Conservation (phyloP, 2,888 invertebrate species). For the Zonitis immaculata region DNA sequence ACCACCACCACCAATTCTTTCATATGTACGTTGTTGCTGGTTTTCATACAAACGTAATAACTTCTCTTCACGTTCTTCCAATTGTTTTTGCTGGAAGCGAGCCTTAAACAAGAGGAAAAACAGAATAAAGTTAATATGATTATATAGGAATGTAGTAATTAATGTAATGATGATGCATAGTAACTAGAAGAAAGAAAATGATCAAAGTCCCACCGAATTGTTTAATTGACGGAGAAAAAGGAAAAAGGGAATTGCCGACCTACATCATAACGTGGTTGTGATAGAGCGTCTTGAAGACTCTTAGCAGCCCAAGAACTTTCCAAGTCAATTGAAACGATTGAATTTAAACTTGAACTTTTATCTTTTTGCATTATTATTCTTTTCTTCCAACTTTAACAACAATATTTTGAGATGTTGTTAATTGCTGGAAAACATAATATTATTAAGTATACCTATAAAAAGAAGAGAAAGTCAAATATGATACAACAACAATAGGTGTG, state of each 20-base stretch:
- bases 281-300: conserved; percentile 50
- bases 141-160: too few species aligned
- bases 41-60: conserved; percentile 66
- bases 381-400: too few species aligned
- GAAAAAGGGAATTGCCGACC: not conserved
- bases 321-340: conserved; percentile 52
- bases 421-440: too few species aligned
- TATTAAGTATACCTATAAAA: too few species aligned
- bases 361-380: conserved; percentile 36
- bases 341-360: conserved; percentile 40
- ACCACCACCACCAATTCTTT: conserved; percentile 54
- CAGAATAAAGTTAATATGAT: not conserved
- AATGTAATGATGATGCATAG: too few species aligned
- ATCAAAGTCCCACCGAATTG: too few species aligned
- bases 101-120: conserved; percentile 56
- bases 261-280: conserved; percentile 41
- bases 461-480: too few species aligned
- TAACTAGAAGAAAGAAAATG: too few species aligned
- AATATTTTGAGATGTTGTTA: too few species aligned
- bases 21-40: conserved; percentile 62
- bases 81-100: conserved; percentile 75
- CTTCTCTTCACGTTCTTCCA: conserved; percentile 75
- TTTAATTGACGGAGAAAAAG: too few species aligned
- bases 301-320: conserved; percentile 58
- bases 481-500: too few species aligned